Evolutionary conservation across 2,797 vertebrate species (phyloP).

Genomic region (Phrynocephalus forsythii): DNA sequence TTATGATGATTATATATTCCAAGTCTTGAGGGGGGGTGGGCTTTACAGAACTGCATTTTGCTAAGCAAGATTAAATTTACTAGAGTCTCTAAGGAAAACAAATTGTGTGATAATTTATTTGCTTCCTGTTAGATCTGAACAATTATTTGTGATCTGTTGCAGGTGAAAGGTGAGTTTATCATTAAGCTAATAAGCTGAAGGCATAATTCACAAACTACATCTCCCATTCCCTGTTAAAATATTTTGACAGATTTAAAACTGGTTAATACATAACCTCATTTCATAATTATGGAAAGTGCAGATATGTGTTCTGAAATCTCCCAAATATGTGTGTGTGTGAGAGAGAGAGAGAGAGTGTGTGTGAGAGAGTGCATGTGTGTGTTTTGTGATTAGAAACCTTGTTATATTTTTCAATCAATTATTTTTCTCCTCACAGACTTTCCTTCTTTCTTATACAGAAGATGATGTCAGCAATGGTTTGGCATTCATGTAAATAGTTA

Average conservation of each 20-base stretch:
- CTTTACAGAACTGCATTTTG: constrained; percentile 69
- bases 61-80: constrained; percentile 71
- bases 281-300: constrained; percentile 76
- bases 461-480: constrained; percentile 78
- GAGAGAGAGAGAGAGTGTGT: neutral
- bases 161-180: constrained; percentile 81
- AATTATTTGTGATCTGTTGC: constrained; percentile 77
- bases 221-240: constrained; percentile 75
- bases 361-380: constrained; percentile 32
- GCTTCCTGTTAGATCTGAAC: constrained; percentile 77
- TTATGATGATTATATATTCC: neutral
- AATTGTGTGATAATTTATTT: constrained; percentile 83
- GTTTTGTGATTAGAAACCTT: constrained; percentile 74
- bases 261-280: constrained; percentile 77
- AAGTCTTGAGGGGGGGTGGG: no score
- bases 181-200: constrained; percentile 74
- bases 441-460: constrained; percentile 74
- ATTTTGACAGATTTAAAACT: constrained; percentile 81
- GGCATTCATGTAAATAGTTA: constrained; percentile 75
- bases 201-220: constrained; percentile 76
- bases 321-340: constrained; percentile 75
- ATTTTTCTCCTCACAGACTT: constrained; percentile 62
- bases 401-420: constrained; percentile 72
- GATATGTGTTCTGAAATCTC: constrained; percentile 59
- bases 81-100: constrained; percentile 77